A percentile compares a stretch with the other conserved stretches of the same genome.
phyloP scores from a whole-genome alignment of 2,888 invertebrate genomes.

The Geophilus truncorum region DNA sequence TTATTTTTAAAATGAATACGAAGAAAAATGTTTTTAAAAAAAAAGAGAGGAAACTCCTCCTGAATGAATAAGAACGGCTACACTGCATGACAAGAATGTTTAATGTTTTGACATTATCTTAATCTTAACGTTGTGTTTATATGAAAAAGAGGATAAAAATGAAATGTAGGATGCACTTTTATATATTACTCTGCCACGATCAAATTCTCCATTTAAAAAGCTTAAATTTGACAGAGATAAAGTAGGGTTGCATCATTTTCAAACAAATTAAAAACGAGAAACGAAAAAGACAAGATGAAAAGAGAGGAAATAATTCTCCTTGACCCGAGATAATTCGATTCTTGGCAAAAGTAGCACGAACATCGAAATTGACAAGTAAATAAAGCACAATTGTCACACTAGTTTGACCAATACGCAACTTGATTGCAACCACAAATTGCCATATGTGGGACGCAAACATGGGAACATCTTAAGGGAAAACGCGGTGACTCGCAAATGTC shows the following conservation, averaged over 20 bases:
- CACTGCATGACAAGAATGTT: neutral
- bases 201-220: neutral
- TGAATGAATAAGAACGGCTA: neutral
- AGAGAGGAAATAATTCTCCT: neutral
- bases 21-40: neutral
- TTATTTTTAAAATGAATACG: neutral
- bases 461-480: neutral
- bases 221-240: neutral
- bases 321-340: neutral
- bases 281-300: neutral
- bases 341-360: neutral
- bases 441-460: neutral
- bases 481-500: neutral
- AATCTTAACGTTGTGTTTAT: neutral
- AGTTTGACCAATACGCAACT: neutral
- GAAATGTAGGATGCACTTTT: neutral
- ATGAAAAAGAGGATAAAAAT: neutral
- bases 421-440: neutral
- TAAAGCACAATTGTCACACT: constrained; percentile 1
- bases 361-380: neutral
- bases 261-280: neutral
- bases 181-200: neutral
- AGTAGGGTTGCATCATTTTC: neutral
- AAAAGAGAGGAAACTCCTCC: neutral
- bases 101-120: constrained; percentile 20